These are phyloP conservation scores for Hypsopygia costalis DNA, from an alignment of 2,888 invertebrate species.

Conservation along the genomic window DNA sequence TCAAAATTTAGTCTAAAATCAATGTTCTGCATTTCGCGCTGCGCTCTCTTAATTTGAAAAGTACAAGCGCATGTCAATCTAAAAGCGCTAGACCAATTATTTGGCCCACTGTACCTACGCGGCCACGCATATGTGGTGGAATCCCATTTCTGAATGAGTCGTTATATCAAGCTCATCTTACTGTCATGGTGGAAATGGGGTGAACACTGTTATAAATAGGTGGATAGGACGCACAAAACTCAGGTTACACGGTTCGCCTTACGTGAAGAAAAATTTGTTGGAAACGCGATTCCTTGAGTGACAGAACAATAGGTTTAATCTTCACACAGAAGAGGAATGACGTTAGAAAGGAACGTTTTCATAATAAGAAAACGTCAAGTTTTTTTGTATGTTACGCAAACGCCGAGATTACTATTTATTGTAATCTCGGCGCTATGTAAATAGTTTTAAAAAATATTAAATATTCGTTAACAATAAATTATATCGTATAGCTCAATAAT, in stretches of 20 bases:
- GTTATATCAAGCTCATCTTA: slow-evolving; percentile 50
- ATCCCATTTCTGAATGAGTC: slow-evolving; percentile 27
- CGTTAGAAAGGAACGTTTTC: slow-evolving; percentile 35
- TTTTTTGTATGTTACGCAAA: slow-evolving; percentile 15
- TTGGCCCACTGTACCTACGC: too few relatives aligned
- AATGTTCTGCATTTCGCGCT: too few relatives aligned
- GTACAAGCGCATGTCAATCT: too few relatives aligned
- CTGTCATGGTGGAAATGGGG: slow-evolving; percentile 52
- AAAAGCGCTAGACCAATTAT: too few relatives aligned
- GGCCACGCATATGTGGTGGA: neutral
- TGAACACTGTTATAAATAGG: slow-evolving; percentile 59
- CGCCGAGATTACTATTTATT: too few relatives aligned
- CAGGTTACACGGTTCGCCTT: slow-evolving; percentile 54
- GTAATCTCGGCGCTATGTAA: too few relatives aligned
- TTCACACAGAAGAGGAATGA: slow-evolving; percentile 55
- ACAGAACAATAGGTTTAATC: slow-evolving; percentile 71
- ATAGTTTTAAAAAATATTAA: too few relatives aligned
- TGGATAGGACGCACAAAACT: slow-evolving; percentile 46
- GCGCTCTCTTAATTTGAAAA: too few relatives aligned
- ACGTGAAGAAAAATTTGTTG: slow-evolving; percentile 57
- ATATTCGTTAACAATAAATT: too few relatives aligned
- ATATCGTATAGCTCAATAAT: too few relatives aligned
- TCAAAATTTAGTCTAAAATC: too few relatives aligned
- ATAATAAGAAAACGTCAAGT: slow-evolving; percentile 30
- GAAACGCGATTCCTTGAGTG: slow-evolving; percentile 67